A percentile compares a stretch with the other conserved stretches of the same genome.
phyloP scores from a whole-genome alignment of 2,888 invertebrate genomes.

The Plebejus argus region DNA sequence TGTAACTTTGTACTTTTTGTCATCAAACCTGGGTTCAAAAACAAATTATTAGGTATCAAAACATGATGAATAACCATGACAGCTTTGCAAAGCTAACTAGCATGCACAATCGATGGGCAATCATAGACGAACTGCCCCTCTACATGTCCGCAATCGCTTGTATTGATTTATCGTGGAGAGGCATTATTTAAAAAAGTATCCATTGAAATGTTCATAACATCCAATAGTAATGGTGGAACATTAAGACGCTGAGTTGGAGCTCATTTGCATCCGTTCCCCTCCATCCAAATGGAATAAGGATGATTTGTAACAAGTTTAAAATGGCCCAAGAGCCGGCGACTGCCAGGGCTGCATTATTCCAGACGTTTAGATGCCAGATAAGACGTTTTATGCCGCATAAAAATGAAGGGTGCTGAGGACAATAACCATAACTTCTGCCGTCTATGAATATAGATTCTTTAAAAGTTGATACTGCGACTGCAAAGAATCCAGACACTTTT shows the following conservation, averaged over 20 bases:
- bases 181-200: no score
- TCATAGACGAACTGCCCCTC: no score
- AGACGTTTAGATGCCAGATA: slow-evolving; percentile 12
- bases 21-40: no score
- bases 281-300: slow-evolving; percentile 15
- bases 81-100: no score
- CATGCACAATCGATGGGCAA: no score
- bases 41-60: no score
- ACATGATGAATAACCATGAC: no score
- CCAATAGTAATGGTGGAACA: slow-evolving; percentile 13
- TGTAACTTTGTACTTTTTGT: not conserved
- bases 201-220: no score
- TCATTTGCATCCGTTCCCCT: slow-evolving; percentile 8
- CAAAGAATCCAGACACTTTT: not conserved
- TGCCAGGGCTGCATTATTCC: slow-evolving; percentile 1
- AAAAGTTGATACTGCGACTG: not conserved
- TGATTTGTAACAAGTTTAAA: slow-evolving; percentile 29
- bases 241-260: not conserved
- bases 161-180: no score
- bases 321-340: slow-evolving; percentile 2
- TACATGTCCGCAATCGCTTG: no score
- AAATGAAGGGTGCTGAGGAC: not conserved
- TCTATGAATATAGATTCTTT: not conserved
- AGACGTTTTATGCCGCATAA: slow-evolving; percentile 2
- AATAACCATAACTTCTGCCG: not conserved